A percentile compares a stretch with the other conserved stretches of the same genome.
These are phyloP conservation scores for Glomeris maerens DNA, from an alignment of 1,140 invertebrate genomes.

Conservation along the genomic window DNA sequence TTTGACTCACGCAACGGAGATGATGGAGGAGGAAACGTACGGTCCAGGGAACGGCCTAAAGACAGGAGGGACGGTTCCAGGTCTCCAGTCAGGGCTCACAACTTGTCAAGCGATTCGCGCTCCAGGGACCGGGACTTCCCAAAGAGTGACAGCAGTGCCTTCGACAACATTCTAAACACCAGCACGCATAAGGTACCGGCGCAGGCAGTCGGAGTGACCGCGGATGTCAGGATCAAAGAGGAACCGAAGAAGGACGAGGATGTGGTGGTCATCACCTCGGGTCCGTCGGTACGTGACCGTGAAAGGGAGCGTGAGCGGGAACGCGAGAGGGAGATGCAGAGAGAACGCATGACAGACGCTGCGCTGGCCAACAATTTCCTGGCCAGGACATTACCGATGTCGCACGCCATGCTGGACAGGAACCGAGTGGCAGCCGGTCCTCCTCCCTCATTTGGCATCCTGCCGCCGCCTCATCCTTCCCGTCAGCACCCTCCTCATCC, in stretches of 20 bases:
- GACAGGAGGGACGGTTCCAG: conserved; percentile 7
- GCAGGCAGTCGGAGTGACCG: not conserved
- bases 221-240: conserved; percentile 8
- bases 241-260: conserved; percentile 13
- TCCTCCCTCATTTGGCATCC: no score
- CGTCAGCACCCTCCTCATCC: conserved; percentile 2
- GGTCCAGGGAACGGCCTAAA: not conserved
- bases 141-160: conserved; percentile 11
- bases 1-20: conserved; percentile 9
- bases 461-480: no score
- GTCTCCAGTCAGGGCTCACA: conserved; percentile 6
- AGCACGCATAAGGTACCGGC: not conserved
- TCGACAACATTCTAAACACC: conserved; percentile 10
- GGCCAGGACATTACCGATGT: not conserved
- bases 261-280: not conserved
- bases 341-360: not conserved
- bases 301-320: not conserved
- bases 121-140: conserved; percentile 3
- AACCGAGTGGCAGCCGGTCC: conserved; percentile 7
- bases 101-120: not conserved
- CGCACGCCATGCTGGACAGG: conserved; percentile 7
- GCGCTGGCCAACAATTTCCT: conserved; percentile 1
- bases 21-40: not conserved
- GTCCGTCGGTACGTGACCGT: not conserved
- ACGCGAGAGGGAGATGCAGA: not conserved